A percentile compares a stretch with the other conserved stretches of the same genome.
Evolutionary conservation across 2,888 invertebrate species (phyloP).

Genomic region (Petrolisthes cinctipes): DNA sequence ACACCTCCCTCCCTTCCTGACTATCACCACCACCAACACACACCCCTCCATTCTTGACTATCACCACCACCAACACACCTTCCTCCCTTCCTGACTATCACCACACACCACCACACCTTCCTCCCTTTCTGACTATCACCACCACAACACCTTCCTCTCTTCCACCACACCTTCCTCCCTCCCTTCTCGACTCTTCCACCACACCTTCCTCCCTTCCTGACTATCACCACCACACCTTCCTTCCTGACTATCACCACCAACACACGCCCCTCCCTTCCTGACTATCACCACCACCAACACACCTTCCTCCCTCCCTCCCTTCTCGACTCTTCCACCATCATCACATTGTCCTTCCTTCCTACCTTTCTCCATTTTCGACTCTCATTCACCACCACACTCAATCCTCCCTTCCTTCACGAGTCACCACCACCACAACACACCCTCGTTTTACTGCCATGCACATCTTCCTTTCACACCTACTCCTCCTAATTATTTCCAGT

Average conservation of each 20-base stretch:
- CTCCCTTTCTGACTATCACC: not conserved
- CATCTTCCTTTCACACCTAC: too few relatives aligned
- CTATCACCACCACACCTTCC: not conserved
- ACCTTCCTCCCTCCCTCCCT: not conserved
- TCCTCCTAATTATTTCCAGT: too few relatives aligned
- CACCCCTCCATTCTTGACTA: not conserved
- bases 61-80: not conserved
- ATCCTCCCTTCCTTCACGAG: too few relatives aligned
- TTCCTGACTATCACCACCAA: too few relatives aligned
- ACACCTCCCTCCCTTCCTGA: not conserved
- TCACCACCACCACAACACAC: too few relatives aligned
- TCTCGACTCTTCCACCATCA: too few relatives aligned
- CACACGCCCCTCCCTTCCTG: not conserved
- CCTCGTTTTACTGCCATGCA: too few relatives aligned
- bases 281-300: not conserved
- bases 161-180: not conserved
- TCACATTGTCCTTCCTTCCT: too few relatives aligned
- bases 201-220: not conserved
- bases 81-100: not conserved
- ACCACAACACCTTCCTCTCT: not conserved
- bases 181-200: not conserved
- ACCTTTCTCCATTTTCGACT: too few relatives aligned
- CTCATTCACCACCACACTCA: too few relatives aligned
- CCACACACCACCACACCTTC: not conserved
- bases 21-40: not conserved